These are phyloP conservation scores for Toxonevra muliebris DNA, from an alignment of 2,888 invertebrate genomes.

Conservation along the genomic window DNA sequence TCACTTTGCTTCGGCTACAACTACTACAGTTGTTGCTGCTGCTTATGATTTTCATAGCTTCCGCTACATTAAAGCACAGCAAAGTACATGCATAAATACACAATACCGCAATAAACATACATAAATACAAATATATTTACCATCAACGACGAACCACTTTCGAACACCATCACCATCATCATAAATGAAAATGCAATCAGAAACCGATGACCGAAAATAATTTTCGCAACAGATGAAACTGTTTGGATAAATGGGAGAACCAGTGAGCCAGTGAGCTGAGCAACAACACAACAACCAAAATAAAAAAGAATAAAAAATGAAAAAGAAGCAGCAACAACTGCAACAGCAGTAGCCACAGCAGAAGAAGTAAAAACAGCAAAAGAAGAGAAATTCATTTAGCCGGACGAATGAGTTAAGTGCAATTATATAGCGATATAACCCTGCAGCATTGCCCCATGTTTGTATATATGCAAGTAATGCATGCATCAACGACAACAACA, in stretches of 20 bases:
- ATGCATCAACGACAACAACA: constrained; percentile 12
- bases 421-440: constrained; percentile 25
- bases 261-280: not conserved
- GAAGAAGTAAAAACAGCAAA: constrained; percentile 17
- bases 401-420: constrained; percentile 30
- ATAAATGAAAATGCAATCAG: constrained; percentile 26
- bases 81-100: too few species aligned
- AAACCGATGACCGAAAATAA: constrained; percentile 32
- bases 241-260: not conserved
- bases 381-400: constrained; percentile 23
- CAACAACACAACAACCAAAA: not conserved
- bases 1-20: too few species aligned
- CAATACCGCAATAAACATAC: too few species aligned
- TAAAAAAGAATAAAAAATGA: not conserved
- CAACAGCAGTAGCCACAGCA: too few species aligned
- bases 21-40: too few species aligned
- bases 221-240: constrained; percentile 24
- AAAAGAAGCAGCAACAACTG: too few species aligned
- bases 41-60: too few species aligned
- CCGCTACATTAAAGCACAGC: too few species aligned
- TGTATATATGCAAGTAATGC: constrained; percentile 5
- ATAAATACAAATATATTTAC: too few species aligned
- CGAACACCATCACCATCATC: too few species aligned
- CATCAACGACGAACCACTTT: too few species aligned
- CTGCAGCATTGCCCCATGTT: not conserved